Percentiles rank a stretch among this genome's conserved stretches.
Evolutionary conservation across 2,888 invertebrate species (phyloP).

Genomic region (Acleris holmiana): DNA sequence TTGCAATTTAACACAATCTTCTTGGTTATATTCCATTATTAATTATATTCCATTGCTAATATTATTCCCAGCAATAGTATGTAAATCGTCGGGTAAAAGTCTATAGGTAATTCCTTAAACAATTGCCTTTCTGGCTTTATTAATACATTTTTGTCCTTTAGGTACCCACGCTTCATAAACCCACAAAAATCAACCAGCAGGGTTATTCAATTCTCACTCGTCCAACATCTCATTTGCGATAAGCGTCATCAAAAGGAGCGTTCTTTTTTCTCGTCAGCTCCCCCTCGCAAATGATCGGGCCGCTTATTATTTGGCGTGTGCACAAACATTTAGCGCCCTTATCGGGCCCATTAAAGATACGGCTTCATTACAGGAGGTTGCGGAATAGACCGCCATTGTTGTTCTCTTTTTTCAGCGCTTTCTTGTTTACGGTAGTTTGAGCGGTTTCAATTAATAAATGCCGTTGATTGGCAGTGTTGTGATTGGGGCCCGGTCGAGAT

Average conservation of each 20-base stretch:
- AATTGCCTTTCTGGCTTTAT: too few species aligned
- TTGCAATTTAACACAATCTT: too few species aligned
- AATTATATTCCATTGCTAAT: too few species aligned
- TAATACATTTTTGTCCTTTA: too few species aligned
- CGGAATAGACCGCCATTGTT: slow-evolving; percentile 54
- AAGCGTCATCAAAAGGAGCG: slow-evolving; percentile 63
- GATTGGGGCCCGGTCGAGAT: slow-evolving; percentile 16
- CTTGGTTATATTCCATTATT: too few species aligned
- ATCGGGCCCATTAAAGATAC: slow-evolving; percentile 82
- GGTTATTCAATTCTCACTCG: slow-evolving; percentile 67
- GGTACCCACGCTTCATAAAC: background rate
- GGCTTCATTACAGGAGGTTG: slow-evolving; percentile 78
- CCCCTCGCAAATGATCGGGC: slow-evolving; percentile 78
- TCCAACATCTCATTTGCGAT: slow-evolving; percentile 65
- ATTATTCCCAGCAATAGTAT: too few species aligned
- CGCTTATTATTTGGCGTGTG: slow-evolving; percentile 84
- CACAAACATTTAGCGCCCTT: slow-evolving; percentile 82
- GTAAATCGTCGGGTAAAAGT: too few species aligned
- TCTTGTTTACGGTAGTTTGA: slow-evolving; percentile 43
- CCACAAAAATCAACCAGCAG: background rate
- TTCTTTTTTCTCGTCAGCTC: slow-evolving; percentile 69
- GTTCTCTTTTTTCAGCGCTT: slow-evolving; percentile 46
- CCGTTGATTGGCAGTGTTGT: slow-evolving; percentile 3
- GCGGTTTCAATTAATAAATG: slow-evolving; percentile 35
- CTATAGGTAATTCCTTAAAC: too few species aligned